These are phyloP conservation scores for Seira ritae DNA, from an alignment of 2,888 invertebrate genomes.

Conservation along the genomic window DNA sequence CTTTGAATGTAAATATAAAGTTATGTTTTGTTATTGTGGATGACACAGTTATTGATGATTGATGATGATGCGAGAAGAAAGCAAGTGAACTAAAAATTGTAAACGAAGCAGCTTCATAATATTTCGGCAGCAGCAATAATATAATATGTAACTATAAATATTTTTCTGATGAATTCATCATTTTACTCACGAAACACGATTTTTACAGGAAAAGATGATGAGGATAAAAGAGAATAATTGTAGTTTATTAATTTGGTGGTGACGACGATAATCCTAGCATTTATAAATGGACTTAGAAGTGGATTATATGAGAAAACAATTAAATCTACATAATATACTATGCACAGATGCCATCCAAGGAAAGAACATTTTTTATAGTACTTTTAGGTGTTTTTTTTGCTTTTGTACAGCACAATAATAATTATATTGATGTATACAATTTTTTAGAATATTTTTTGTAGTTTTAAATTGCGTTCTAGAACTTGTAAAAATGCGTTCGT, in stretches of 20 bases:
- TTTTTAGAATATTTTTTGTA: not conserved
- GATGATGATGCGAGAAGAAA: too few relatives aligned
- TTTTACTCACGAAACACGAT: too few relatives aligned
- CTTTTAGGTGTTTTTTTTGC: not conserved
- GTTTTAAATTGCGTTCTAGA: too few relatives aligned
- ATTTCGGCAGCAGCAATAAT: not conserved
- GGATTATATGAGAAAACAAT: not conserved
- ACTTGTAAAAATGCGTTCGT: too few relatives aligned
- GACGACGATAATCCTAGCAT: not conserved
- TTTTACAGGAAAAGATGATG: too few relatives aligned
- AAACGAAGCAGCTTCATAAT: conserved; percentile 3
- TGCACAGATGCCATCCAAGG: conserved; percentile 20
- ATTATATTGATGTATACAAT: not conserved
- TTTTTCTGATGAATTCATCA: too few relatives aligned
- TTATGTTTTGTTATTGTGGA: not conserved
- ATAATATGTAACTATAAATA: not conserved
- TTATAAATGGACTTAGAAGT: not conserved
- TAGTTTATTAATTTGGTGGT: too few relatives aligned
- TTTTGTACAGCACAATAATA: conserved; percentile 14
- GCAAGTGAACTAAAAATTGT: too few relatives aligned
- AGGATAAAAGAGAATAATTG: too few relatives aligned
- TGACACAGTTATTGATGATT: too few relatives aligned
- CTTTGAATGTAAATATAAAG: not conserved
- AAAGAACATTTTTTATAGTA: not conserved
- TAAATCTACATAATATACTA: too few relatives aligned